Conservation (phyloP, 2,113 vertebrate species). For the Gavia stellata region DNA sequence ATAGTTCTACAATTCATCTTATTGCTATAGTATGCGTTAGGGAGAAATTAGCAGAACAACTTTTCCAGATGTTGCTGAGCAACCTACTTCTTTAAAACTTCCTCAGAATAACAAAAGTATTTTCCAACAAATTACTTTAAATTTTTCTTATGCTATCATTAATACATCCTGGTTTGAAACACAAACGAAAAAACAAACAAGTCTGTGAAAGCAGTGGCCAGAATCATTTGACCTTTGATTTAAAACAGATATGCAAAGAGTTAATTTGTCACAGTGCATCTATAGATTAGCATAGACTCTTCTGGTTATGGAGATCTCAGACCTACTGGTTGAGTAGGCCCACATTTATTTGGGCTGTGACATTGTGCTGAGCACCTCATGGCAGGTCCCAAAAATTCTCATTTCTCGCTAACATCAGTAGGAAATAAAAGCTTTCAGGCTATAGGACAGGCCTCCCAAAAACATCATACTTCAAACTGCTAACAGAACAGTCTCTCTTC, state of each 20-base stretch:
- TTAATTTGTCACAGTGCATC: neutral
- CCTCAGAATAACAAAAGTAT: neutral
- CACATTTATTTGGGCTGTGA: neutral
- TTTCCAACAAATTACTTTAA: neutral
- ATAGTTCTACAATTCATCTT: neutral
- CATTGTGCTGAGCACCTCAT: neutral
- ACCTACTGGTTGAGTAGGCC: neutral
- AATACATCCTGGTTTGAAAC: neutral
- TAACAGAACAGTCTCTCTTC: neutral
- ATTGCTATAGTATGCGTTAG: neutral
- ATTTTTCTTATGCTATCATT: neutral
- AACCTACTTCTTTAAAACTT: neutral
- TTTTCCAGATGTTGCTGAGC: neutral
- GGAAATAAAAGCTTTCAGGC: neutral
- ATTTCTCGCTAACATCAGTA: neutral
- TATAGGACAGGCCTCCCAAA: neutral
- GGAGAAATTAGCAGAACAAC: neutral
- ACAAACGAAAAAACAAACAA: neutral
- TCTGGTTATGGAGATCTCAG: neutral
- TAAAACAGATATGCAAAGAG: neutral
- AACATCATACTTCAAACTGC: neutral
- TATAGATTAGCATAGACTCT: neutral
- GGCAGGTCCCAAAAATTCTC: neutral
- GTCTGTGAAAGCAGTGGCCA: neutral
- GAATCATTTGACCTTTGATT: neutral